These are phyloP conservation scores for Liolophura sinensis DNA, from an alignment of 1,140 invertebrate genomes.

Conservation along the genomic window DNA sequence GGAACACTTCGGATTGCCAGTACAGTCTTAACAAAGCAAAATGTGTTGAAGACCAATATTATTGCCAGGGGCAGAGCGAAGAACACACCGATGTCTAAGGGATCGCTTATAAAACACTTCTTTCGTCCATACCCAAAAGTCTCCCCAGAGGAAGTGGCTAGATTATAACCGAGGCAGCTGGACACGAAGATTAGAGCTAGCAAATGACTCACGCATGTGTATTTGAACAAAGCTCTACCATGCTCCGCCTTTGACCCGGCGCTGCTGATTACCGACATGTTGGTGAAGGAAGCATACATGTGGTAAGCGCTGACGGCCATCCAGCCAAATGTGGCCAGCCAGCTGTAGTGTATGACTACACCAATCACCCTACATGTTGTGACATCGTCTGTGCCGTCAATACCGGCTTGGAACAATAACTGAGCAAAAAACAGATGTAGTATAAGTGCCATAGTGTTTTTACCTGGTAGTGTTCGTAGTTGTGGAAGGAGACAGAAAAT, in stretches of 20 bases:
- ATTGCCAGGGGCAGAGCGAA: slow-evolving; percentile 16
- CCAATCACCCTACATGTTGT: slow-evolving; percentile 63
- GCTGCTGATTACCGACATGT: not conserved
- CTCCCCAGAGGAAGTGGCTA: too few species aligned
- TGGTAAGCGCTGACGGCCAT: slow-evolving; percentile 83
- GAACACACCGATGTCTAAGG: slow-evolving; percentile 8
- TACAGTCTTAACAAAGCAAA: slow-evolving; percentile 19
- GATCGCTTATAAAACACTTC: slow-evolving; percentile 19
- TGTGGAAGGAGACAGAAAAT: slow-evolving; percentile 52
- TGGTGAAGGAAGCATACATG: slow-evolving; percentile 60
- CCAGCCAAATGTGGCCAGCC: slow-evolving; percentile 91
- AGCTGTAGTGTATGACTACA: slow-evolving; percentile 85
- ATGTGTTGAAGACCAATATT: slow-evolving; percentile 15
- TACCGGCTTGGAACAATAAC: slow-evolving; percentile 53
- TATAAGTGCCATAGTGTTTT: slow-evolving; percentile 57
- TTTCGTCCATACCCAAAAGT: slow-evolving; percentile 16
- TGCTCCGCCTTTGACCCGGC: not conserved
- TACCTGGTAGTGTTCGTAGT: slow-evolving; percentile 58
- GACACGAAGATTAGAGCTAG: too few species aligned
- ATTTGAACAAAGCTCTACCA: not conserved
- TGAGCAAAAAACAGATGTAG: slow-evolving; percentile 56
- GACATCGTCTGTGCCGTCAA: not conserved
- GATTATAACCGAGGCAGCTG: too few species aligned
- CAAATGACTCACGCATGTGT: too few species aligned
- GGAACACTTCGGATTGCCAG: slow-evolving; percentile 10